Conservation (phyloP, 2,888 invertebrate genomes). For the Liodrosophila aerea region DNA sequence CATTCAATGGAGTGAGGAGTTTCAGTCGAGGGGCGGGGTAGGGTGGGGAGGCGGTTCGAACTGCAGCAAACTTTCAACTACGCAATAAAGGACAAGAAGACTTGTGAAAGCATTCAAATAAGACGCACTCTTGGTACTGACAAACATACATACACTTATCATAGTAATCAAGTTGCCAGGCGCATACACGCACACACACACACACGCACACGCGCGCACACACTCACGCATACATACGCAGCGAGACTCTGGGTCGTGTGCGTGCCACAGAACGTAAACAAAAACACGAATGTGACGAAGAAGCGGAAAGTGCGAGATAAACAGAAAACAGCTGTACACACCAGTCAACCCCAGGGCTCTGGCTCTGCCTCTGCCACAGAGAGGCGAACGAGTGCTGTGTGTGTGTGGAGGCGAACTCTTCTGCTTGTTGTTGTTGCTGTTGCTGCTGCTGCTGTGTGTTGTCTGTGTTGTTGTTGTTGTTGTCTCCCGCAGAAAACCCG, state of each 20-base stretch:
- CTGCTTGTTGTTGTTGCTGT: neutral
- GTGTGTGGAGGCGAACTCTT: conserved; percentile 22
- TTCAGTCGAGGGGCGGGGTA: no score
- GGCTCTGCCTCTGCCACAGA: conserved; percentile 16
- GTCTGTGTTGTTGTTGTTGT: conserved; percentile 15
- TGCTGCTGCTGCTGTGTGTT: conserved; percentile 29
- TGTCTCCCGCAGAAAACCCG: conserved; percentile 62
- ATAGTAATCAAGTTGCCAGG: conserved; percentile 44
- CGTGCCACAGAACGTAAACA: conserved; percentile 74
- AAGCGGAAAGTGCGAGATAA: conserved; percentile 77
- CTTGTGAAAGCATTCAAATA: conserved; percentile 14
- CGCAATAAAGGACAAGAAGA: conserved; percentile 36
- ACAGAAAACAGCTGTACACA: conserved; percentile 78
- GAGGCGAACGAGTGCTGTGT: conserved; percentile 21
- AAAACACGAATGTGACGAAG: conserved; percentile 75
- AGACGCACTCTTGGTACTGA: conserved; percentile 22
- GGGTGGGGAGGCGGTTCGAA: no score
- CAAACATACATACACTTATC: no score
- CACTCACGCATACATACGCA: neutral
- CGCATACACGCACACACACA: conserved; percentile 17
- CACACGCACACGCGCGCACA: neutral
- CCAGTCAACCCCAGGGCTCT: conserved; percentile 33
- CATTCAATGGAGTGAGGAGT: no score
- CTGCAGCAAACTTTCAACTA: conserved; percentile 8
- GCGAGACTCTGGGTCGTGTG: no score